Evolutionary conservation across 2,888 invertebrate genomes (phyloP), one percentile per base, ranked within the genome.

Genomic region (Deroplatys truncata): DNA sequence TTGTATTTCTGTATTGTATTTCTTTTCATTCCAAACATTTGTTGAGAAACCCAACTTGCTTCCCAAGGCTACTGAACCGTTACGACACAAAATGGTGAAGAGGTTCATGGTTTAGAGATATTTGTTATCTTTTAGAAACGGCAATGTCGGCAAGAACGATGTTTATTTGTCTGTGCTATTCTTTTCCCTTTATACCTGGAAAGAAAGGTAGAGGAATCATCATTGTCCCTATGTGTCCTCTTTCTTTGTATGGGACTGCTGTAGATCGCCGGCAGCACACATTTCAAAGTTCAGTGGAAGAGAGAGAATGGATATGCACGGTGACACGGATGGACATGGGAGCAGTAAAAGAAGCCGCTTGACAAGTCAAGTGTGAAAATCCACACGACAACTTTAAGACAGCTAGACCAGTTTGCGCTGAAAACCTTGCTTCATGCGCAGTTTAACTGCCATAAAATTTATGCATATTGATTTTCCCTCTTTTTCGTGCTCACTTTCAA

Each of bases 281-380:
- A 28, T 84, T 84, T 84, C 28, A 28, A 29, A 84, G 84, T 31
- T 87, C 56, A 25, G 20, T 35, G 83, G 82, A 43, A 87, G 35
- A 87, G 49, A 28, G 25, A 31, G 43, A 82, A 87, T 29, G 28
- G 35, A 35, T 43, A 83, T 83, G 83, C 83, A 35, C 29, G 15
- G 87, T 82, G 31, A 82, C 87, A 87, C 28, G 83, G 83, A 83
- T 86, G 86, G 86, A 86, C 72, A 82, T 31, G 86, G 86, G 28
- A 16, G 82, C 72, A 31, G 35, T 82, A 87, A 87, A 87, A n/a
- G 35, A 83, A 35, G 83, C 87, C 87, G 87, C 87, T 82, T 83
- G 82, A 31, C 83, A 82, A 87, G 82, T 43, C 87, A 87, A 87
- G 87, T 87, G 87, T 87, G 87, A 87, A 87, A 83, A 83, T 43